Percentiles rank a stretch among this genome's conserved stretches.
These are phyloP conservation scores for Syngnathus scovelli DNA, from an alignment of 2,113 vertebrate genomes.

Conservation along the genomic window DNA sequence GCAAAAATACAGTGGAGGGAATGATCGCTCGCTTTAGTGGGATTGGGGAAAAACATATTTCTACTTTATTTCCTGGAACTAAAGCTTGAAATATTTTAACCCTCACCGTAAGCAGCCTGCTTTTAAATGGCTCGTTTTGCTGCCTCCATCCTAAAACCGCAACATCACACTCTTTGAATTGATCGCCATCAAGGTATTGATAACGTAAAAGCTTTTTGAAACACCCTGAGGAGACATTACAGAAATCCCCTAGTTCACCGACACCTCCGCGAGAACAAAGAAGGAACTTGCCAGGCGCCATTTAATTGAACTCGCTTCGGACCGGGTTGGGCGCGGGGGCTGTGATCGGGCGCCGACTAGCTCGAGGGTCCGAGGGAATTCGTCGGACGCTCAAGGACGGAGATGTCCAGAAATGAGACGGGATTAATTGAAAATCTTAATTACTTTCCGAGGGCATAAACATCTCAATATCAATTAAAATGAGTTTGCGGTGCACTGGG, in stretches of 20 bases:
- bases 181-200: slow-evolving; percentile 67
- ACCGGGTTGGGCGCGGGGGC: slow-evolving; percentile 67
- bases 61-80: neutral
- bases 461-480: slow-evolving; percentile 81
- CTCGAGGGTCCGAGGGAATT: slow-evolving; percentile 72
- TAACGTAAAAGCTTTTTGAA: slow-evolving; percentile 51
- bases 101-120: slow-evolving; percentile 25
- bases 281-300: slow-evolving; percentile 37
- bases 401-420: slow-evolving; percentile 76
- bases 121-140: slow-evolving; percentile 10
- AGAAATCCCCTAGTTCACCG: slow-evolving; percentile 27
- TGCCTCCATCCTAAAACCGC: slow-evolving; percentile 44
- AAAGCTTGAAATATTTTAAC: too few species aligned
- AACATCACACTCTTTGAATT: slow-evolving; percentile 62
- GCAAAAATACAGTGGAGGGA: slow-evolving; percentile 49
- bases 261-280: slow-evolving; percentile 10
- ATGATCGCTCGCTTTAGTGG: neutral
- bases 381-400: slow-evolving; percentile 74
- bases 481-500: slow-evolving; percentile 71
- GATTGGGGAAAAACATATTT: neutral
- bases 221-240: slow-evolving; percentile 42
- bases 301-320: slow-evolving; percentile 65
- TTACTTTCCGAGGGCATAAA: slow-evolving; percentile 80
- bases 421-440: slow-evolving; percentile 81
- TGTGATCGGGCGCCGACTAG: slow-evolving; percentile 65